phyloP scores from a whole-genome alignment of 2,888 invertebrate species.

The Drosophila nr. fundita region DNA sequence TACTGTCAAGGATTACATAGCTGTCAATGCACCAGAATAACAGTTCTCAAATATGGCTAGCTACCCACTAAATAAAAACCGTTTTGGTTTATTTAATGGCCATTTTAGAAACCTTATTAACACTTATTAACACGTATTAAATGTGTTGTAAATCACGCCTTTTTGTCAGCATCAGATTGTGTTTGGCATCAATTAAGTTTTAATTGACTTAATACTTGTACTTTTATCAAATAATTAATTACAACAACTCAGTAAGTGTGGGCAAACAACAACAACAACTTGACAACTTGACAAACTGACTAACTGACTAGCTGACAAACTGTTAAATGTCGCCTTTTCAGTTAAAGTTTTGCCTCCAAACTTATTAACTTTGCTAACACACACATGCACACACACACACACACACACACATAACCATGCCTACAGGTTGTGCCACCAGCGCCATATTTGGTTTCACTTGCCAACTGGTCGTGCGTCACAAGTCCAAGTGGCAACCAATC shows the following conservation, averaged over 20 bases:
- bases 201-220: conserved; percentile 77
- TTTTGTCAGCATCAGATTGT: conserved; percentile 65
- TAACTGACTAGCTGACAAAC: background rate
- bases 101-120: conserved; percentile 18
- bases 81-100: conserved; percentile 7
- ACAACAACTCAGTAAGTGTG: conserved; percentile 42
- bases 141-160: conserved; percentile 63
- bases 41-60: background rate
- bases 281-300: conserved; percentile 14
- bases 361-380: conserved; percentile 46
- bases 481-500: conserved; percentile 45
- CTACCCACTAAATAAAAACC: conserved; percentile 5
- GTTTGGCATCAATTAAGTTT: conserved; percentile 73
- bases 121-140: conserved; percentile 8
- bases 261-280: conserved; percentile 11
- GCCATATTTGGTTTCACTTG: conserved; percentile 40
- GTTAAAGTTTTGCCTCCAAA: conserved; percentile 26
- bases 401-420: background rate
- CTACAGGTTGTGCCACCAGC: background rate
- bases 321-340: conserved; percentile 20
- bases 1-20: background rate
- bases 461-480: conserved; percentile 11
- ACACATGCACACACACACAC: background rate
- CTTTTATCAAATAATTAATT: conserved; percentile 77
- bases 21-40: background rate